A percentile compares a stretch with the other conserved stretches of the same genome.
Conservation (phyloP, 2,888 invertebrate genomes). For the Drosophila nigricruria region DNA sequence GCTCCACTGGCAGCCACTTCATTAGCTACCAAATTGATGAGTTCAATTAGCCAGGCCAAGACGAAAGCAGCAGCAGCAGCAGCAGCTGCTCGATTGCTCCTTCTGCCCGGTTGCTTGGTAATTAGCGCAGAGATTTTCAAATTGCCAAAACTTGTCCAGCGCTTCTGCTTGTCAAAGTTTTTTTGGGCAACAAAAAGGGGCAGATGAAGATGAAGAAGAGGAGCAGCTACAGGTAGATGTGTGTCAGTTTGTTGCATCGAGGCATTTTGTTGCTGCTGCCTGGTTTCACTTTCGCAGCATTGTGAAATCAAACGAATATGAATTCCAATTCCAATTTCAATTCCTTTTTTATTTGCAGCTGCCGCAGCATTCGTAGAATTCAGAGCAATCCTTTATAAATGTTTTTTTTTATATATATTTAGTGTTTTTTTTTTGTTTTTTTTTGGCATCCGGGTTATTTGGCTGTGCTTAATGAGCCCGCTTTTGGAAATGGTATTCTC, state of each 20-base stretch:
- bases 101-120: conserved; percentile 44
- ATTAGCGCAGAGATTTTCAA: conserved; percentile 83
- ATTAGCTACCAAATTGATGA: conserved; percentile 83
- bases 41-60: conserved; percentile 80
- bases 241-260: conserved; percentile 47
- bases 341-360: conserved; percentile 67
- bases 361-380: conserved; percentile 74
- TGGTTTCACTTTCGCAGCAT: conserved; percentile 77
- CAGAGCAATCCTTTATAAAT: conserved; percentile 44
- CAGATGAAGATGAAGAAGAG: background rate
- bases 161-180: conserved; percentile 59
- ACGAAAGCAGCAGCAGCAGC: conserved; percentile 40
- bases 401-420: conserved; percentile 13
- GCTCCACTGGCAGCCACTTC: conserved; percentile 61
- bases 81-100: conserved; percentile 5
- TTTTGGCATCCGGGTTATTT: conserved; percentile 47
- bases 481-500: conserved; percentile 76
- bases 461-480: conserved; percentile 74
- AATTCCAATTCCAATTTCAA: conserved; percentile 57
- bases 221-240: conserved; percentile 32
- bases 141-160: conserved; percentile 81
- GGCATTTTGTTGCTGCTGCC: conserved; percentile 38
- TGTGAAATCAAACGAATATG: conserved; percentile 80
- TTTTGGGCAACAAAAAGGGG: conserved; percentile 5
- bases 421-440: conserved; percentile 19